Conservation (phyloP, 2,113 vertebrate genomes). For the Aspidoscelis tigris region DNA sequence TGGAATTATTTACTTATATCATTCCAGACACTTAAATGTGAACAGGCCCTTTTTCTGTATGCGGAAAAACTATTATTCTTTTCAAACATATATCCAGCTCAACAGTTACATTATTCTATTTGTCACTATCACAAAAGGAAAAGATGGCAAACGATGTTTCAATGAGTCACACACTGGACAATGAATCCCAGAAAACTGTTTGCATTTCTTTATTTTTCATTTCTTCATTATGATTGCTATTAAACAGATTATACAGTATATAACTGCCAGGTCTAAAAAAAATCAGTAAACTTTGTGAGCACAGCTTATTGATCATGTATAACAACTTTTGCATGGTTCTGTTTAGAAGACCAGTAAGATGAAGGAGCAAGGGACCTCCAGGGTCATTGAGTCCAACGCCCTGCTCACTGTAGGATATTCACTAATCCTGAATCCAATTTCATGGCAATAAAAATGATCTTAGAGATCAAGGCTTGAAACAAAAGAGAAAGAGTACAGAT, state of each 20-base stretch:
- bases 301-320: slow-evolving; percentile 33
- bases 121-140: background rate
- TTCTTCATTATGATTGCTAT: background rate
- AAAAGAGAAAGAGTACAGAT: background rate
- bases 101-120: background rate
- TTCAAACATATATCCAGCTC: background rate
- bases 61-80: background rate
- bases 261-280: slow-evolving; percentile 37
- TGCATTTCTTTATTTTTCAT: background rate
- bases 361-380: background rate
- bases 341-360: background rate
- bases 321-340: slow-evolving; percentile 14
- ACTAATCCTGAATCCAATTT: no score
- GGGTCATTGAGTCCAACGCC: no score
- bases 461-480: background rate
- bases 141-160: background rate
- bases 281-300: slow-evolving; percentile 33
- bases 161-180: background rate
- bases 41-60: no score
- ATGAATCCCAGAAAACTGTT: background rate
- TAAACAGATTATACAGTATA: background rate
- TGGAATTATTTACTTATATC: no score
- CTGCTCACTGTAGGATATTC: no score
- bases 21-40: no score
- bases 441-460: no score